phyloP scores from a whole-genome alignment of 2,113 vertebrate genomes.

The Halcyon malimbica region DNA sequence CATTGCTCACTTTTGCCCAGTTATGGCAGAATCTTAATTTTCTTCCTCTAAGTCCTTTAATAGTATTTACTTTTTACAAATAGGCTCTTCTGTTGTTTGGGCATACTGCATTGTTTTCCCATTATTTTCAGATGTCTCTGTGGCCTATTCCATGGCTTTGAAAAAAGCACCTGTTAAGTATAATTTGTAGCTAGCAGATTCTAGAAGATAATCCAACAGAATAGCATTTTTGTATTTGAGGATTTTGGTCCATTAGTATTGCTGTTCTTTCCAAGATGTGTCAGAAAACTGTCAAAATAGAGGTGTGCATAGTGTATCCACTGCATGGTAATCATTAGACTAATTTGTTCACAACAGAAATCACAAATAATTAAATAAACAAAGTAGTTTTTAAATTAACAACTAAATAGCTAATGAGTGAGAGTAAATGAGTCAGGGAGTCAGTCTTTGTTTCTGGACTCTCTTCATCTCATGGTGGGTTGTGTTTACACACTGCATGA shows the following conservation, averaged over 20 bases:
- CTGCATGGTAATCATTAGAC: not conserved
- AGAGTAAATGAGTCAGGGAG: not conserved
- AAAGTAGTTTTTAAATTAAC: not conserved
- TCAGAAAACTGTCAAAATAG: not conserved
- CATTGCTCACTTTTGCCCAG: not conserved
- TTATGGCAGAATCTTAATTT: not conserved
- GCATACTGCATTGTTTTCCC: not conserved
- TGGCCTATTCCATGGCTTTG: not conserved
- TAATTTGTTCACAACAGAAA: not conserved
- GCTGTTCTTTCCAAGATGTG: not conserved
- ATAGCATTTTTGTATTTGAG: not conserved
- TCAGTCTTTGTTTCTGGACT: not conserved
- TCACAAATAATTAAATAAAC: not conserved
- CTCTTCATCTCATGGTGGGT: fast-evolving
- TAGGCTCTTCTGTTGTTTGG: not conserved
- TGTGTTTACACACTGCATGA: not conserved
- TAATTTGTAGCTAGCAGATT: not conserved
- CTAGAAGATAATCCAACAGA: not conserved
- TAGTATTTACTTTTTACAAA: not conserved
- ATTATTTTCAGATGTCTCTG: not conserved
- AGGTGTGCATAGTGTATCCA: not conserved
- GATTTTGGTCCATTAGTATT: not conserved
- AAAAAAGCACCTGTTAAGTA: not conserved
- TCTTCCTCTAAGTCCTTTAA: not conserved
- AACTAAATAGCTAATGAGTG: not conserved